Percentiles rank a stretch among this genome's conserved stretches.
Evolutionary conservation across 2,888 invertebrate species (phyloP).

Genomic region (Automeris io): DNA sequence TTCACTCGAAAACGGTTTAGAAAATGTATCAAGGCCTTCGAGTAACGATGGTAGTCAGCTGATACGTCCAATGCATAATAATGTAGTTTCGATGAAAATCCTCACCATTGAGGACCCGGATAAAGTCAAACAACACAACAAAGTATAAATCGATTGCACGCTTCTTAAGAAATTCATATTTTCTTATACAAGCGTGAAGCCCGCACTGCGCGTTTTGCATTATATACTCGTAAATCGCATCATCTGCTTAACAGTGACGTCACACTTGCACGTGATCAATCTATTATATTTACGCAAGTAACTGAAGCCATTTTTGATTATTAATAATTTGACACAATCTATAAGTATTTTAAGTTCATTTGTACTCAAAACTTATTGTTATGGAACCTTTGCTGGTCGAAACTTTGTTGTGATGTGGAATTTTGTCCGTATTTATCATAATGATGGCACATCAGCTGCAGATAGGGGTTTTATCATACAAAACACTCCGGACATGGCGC

Average conservation of each 20-base stretch:
- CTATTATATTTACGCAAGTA: neutral
- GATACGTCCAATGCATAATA: conserved; percentile 37
- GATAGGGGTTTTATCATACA: no score
- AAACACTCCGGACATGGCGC: no score
- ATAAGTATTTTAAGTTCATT: no score
- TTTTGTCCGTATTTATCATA: no score
- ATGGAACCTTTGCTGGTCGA: no score
- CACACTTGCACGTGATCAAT: neutral
- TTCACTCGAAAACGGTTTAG: no score
- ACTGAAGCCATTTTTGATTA: neutral
- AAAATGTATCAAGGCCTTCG: no score
- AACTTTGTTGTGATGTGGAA: no score
- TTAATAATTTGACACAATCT: no score
- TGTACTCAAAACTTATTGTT: no score
- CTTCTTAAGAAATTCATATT: conserved; percentile 8
- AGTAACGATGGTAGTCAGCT: neutral
- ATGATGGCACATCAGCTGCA: no score
- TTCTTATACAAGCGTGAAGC: conserved; percentile 1
- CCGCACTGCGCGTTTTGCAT: conserved; percentile 4
- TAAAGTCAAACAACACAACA: conserved; percentile 6
- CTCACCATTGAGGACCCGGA: conserved; percentile 7
- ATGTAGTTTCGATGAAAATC: conserved; percentile 31
- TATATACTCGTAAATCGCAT: conserved; percentile 9
- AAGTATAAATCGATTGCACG: conserved; percentile 11
- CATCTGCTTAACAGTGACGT: conserved; percentile 6